These are phyloP conservation scores for Apantesis nais DNA, from an alignment of 2,888 invertebrate species.

Conservation along the genomic window DNA sequence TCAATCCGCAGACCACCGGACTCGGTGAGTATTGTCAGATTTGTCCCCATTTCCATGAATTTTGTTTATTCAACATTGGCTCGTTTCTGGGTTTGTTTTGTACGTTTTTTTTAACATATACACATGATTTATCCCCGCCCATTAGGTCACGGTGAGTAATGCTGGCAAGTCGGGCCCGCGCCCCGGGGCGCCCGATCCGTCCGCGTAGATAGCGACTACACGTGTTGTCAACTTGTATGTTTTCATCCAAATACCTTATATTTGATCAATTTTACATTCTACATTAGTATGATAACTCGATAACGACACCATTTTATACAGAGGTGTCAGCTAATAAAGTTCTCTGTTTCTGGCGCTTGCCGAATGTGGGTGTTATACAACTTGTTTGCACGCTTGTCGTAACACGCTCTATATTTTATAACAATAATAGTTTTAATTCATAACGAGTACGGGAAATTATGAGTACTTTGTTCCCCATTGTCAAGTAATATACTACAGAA, in stretches of 20 bases:
- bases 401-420: constrained; percentile 48
- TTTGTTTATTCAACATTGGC: constrained; percentile 81
- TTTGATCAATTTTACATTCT: constrained; percentile 80
- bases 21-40: constrained; percentile 76
- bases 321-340: constrained; percentile 75
- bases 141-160: constrained; percentile 84
- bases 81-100: constrained; percentile 71
- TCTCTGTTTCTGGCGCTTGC: constrained; percentile 48
- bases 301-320: constrained; percentile 73
- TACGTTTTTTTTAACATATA: constrained; percentile 73
- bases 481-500: too few species aligned
- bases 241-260: constrained; percentile 81
- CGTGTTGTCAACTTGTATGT: constrained; percentile 85
- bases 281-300: constrained; percentile 79
- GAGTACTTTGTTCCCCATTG: not conserved
- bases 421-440: constrained; percentile 39
- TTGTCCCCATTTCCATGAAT: constrained; percentile 84
- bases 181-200: constrained; percentile 80
- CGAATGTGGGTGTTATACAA: constrained; percentile 46
- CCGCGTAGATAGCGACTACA: constrained; percentile 80
- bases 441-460: constrained; percentile 7
- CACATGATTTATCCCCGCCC: constrained; percentile 82
- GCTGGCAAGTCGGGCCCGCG: constrained; percentile 68
- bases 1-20: constrained; percentile 71
- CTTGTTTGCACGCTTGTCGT: constrained; percentile 47